Conservation (phyloP, 2,888 invertebrate genomes). For the Lepidocyrtoides sp. region DNA sequence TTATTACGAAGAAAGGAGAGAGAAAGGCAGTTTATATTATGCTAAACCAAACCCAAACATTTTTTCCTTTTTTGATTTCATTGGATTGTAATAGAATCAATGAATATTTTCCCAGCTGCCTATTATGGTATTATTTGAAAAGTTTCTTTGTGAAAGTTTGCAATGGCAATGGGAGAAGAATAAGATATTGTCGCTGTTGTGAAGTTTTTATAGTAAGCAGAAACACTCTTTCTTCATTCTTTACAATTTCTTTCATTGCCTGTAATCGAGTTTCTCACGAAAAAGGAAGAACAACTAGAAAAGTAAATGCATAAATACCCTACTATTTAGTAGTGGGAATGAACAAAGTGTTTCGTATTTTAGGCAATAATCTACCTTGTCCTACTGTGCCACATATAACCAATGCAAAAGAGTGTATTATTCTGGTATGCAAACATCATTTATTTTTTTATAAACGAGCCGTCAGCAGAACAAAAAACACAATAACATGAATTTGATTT, state of each 20-base stretch:
- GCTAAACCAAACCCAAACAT: neutral
- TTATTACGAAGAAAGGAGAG: neutral
- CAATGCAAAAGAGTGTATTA: too few species aligned
- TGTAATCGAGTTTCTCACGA: constrained; percentile 9
- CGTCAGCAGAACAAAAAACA: neutral
- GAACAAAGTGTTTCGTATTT: neutral
- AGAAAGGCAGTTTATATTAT: neutral
- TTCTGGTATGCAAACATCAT: neutral
- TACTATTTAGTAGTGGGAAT: neutral
- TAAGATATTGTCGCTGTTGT: neutral
- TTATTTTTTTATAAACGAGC: constrained; percentile 34
- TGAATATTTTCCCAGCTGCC: neutral
- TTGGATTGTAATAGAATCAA: neutral
- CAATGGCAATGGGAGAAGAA: neutral
- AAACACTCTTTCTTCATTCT: neutral
- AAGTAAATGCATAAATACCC: neutral
- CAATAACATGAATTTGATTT: constrained; percentile 16
- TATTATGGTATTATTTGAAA: neutral
- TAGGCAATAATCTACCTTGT: constrained; percentile 2
- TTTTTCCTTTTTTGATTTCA: neutral
- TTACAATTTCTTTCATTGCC: neutral
- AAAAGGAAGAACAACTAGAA: neutral
- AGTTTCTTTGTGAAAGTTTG: neutral
- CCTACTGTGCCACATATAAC: constrained; percentile 1
- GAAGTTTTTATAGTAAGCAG: neutral